A percentile compares a stretch with the other conserved stretches of the same genome.
Evolutionary conservation across 2,888 invertebrate genomes (phyloP).

Genomic region (Conus canariensis): DNA sequence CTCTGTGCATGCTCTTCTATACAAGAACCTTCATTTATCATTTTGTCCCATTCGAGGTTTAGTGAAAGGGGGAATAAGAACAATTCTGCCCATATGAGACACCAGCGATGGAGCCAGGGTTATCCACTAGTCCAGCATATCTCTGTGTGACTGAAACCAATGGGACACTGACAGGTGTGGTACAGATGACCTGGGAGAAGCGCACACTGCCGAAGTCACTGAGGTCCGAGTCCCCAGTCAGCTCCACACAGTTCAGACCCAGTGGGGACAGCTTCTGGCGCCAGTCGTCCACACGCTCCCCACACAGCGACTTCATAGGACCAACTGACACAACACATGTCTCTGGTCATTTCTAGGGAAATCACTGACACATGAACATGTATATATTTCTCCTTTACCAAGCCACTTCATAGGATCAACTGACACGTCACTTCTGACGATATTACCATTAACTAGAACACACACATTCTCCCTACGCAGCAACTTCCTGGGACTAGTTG

Average conservation of each 20-base stretch:
- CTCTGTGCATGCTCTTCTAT: too few species aligned
- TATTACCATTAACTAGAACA: not conserved
- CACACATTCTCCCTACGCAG: too few species aligned
- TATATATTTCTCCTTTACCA: not conserved
- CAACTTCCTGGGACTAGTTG: too few species aligned
- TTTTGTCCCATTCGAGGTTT: too few species aligned
- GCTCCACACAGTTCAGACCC: constrained; percentile 85
- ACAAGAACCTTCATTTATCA: too few species aligned
- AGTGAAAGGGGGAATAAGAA: too few species aligned
- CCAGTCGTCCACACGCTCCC: constrained; percentile 87
- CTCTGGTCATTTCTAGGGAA: not conserved
- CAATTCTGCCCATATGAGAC: too few species aligned
- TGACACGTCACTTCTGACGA: not conserved
- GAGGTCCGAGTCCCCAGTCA: constrained; percentile 88
- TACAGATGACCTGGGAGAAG: constrained; percentile 83
- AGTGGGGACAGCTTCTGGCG: constrained; percentile 84
- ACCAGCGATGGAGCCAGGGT: too few species aligned
- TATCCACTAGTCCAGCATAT: too few species aligned
- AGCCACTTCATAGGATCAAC: not conserved
- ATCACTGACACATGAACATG: not conserved
- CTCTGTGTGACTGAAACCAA: too few species aligned
- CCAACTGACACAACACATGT: constrained; percentile 83
- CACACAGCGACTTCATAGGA: constrained; percentile 89
- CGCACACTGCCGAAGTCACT: constrained; percentile 81
- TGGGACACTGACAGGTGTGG: constrained; percentile 85